phyloP scores from a whole-genome alignment of 2,888 invertebrate genomes.

The Pyrrhosoma nymphula region DNA sequence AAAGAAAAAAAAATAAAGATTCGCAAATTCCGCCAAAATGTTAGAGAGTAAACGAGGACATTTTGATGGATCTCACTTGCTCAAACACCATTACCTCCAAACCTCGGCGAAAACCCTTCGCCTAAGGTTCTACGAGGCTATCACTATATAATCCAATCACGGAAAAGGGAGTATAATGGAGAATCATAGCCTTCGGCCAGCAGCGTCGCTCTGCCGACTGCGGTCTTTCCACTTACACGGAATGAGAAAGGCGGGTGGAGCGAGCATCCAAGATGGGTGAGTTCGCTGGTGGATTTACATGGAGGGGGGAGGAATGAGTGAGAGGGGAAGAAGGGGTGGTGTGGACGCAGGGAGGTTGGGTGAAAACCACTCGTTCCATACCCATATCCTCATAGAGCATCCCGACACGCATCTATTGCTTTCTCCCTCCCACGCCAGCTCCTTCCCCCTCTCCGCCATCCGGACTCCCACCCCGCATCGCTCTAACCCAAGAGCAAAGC shows the following conservation, averaged over 20 bases:
- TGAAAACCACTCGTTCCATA: neutral
- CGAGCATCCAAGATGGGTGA: neutral
- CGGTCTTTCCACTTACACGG: slow-evolving; percentile 10
- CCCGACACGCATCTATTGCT: neutral
- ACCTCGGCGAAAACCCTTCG: slow-evolving; percentile 29
- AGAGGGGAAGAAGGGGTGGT: neutral
- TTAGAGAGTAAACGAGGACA: neutral
- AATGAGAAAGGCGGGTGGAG: neutral
- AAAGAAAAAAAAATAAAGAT: neutral
- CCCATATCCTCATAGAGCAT: neutral
- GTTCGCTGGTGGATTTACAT: neutral
- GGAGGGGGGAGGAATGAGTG: too few relatives aligned
- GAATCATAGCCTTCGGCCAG: slow-evolving; percentile 33
- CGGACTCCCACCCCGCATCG: neutral
- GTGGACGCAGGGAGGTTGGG: neutral
- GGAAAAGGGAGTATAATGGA: slow-evolving; percentile 26
- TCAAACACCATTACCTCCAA: slow-evolving; percentile 20
- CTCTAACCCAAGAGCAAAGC: neutral
- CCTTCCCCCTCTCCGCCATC: neutral
- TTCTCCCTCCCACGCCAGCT: neutral
- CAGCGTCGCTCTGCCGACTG: neutral
- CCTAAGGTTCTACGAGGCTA: neutral
- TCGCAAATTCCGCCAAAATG: neutral
- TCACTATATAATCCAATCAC: slow-evolving; percentile 10
- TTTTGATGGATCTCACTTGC: neutral